Conservation (phyloP, 2,797 vertebrate species). For the Intellagama lesueurii region DNA sequence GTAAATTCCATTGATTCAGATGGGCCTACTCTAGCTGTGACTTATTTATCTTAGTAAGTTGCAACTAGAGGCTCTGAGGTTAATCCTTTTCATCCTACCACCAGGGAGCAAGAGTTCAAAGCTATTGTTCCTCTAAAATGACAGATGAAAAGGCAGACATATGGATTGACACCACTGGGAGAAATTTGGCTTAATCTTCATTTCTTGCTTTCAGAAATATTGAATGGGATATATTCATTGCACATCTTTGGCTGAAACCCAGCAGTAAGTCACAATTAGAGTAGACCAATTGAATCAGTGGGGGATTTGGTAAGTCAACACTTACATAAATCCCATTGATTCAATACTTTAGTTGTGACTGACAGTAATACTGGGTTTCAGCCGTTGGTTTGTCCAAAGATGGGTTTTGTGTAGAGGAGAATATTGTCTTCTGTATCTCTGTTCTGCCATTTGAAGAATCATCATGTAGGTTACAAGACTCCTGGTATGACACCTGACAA, state of each 20-base stretch:
- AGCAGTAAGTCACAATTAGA: no score
- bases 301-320: no score
- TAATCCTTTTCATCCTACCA: constrained; percentile 15
- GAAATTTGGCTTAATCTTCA: neutral
- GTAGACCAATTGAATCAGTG: no score
- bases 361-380: no score
- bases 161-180: neutral
- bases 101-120: constrained; percentile 11
- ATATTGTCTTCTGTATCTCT: neutral
- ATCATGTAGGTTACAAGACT: neutral
- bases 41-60: no score
- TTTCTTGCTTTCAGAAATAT: neutral
- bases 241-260: no score
- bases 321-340: no score
- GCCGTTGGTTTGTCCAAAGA: neutral
- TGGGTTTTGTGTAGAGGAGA: neutral
- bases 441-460: neutral
- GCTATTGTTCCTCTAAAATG: constrained; percentile 9
- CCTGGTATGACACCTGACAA: neutral
- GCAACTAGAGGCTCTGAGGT: neutral
- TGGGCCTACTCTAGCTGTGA: no score
- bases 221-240: neutral
- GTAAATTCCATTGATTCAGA: no score
- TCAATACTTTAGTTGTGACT: no score
- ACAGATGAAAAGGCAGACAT: neutral